These are phyloP conservation scores for Dinothrombium tinctorium DNA, from an alignment of 1,140 invertebrate species.

Conservation along the genomic window DNA sequence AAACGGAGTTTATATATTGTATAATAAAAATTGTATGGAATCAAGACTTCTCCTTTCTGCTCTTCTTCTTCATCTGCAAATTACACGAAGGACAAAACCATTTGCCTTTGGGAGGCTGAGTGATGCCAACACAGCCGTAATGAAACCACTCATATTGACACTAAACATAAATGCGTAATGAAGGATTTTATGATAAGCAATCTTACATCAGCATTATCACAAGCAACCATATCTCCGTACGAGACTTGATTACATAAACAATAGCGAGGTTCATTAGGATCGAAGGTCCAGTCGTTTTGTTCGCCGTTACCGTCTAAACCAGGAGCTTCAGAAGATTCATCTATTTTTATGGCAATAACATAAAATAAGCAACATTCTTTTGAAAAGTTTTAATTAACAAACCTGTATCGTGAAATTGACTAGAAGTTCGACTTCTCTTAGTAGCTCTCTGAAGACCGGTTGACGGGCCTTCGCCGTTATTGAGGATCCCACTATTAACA, in stretches of 20 bases:
- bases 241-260: conserved; percentile 95
- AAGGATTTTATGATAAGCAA: conserved; percentile 4
- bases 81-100: conserved; percentile 89
- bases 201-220: conserved; percentile 82
- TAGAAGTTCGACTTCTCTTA: conserved; percentile 2
- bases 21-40: too few species aligned
- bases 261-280: conserved; percentile 58
- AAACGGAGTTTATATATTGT: too few species aligned
- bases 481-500: not conserved
- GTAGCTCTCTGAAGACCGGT: not conserved
- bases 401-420: conserved; percentile 6
- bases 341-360: conserved; percentile 16
- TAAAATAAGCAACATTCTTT: not conserved
- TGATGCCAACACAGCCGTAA: conserved; percentile 86
- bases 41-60: not conserved
- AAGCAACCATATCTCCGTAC: conserved; percentile 97
- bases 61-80: not conserved
- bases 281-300: conserved; percentile 26
- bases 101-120: conserved; percentile 83
- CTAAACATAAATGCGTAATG: conserved; percentile 24
- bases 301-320: conserved; percentile 19
- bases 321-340: conserved; percentile 23
- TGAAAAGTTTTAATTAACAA: not conserved
- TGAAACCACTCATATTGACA: conserved; percentile 98
- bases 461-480: not conserved